phyloP scores from a whole-genome alignment of 2,888 invertebrate species.

The Craniophora ligustri region DNA sequence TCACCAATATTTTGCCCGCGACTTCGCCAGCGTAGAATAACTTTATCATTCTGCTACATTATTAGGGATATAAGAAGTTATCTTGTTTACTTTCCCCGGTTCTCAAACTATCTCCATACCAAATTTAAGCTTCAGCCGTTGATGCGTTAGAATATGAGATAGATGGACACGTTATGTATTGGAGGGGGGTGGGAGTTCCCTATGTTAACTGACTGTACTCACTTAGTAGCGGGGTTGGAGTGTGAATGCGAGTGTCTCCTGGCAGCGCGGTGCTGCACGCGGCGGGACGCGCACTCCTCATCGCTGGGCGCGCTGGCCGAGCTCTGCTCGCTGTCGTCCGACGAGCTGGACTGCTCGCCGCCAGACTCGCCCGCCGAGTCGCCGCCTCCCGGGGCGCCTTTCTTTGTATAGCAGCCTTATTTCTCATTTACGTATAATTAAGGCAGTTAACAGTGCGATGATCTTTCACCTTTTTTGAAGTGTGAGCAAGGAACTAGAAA shows the following conservation, averaged over 20 bases:
- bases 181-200: too few species aligned
- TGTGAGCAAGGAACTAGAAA: too few species aligned
- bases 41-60: too few species aligned
- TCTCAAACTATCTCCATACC: too few species aligned
- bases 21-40: too few species aligned
- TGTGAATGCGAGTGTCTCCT: conserved; percentile 46
- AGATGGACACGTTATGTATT: too few species aligned
- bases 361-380: conserved; percentile 65
- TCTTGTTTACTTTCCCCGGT: not conserved
- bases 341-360: conserved; percentile 69
- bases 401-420: conserved; percentile 70
- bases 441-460: conserved; percentile 4
- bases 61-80: too few species aligned
- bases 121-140: too few species aligned
- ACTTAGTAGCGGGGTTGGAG: conserved; percentile 57
- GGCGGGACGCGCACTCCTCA: conserved; percentile 69
- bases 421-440: conserved; percentile 32
- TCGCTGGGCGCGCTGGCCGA: conserved; percentile 75
- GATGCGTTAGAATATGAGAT: too few species aligned
- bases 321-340: conserved; percentile 77
- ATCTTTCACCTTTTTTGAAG: too few species aligned
- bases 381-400: conserved; percentile 73
- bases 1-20: too few species aligned
- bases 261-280: conserved; percentile 35
- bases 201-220: conserved; percentile 32